Evolutionary conservation across 2,888 invertebrate species (phyloP).

Genomic region (Charanyca ferruginea): DNA sequence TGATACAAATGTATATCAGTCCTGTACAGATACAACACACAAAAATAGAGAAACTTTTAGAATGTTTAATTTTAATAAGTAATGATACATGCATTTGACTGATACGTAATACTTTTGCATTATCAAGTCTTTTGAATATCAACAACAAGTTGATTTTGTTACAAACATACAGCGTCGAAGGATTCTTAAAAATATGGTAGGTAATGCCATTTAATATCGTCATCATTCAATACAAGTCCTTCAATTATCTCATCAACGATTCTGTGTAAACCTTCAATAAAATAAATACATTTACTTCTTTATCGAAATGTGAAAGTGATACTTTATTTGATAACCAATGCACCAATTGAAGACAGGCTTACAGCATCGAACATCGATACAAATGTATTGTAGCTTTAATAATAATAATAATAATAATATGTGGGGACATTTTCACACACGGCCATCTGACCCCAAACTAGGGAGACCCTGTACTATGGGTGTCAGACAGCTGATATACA

Average conservation of each 20-base stretch:
- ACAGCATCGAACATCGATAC: conserved; percentile 3
- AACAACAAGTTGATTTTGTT: conserved; percentile 1
- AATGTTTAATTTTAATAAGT: too few species aligned
- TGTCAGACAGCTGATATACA: too few species aligned
- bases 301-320: conserved; percentile 48
- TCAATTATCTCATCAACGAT: conserved; percentile 19
- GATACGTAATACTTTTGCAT: not conserved
- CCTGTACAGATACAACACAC: too few species aligned
- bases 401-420: too few species aligned
- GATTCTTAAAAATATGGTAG: conserved; percentile 3
- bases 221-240: conserved; percentile 4
- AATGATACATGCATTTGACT: too few species aligned
- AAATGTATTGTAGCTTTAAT: not conserved
- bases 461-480: too few species aligned
- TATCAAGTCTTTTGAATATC: not conserved
- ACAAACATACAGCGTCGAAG: not conserved
- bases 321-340: conserved; percentile 29
- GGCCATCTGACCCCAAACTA: too few species aligned
- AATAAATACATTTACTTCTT: conserved; percentile 38
- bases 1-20: too few species aligned
- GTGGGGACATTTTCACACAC: too few species aligned
- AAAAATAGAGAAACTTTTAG: too few species aligned
- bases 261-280: conserved; percentile 29
- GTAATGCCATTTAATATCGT: conserved; percentile 9
- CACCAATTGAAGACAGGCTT: conserved; percentile 8